phyloP scores from a whole-genome alignment of 2,888 invertebrate genomes.

The Dicranocentrus wangi region DNA sequence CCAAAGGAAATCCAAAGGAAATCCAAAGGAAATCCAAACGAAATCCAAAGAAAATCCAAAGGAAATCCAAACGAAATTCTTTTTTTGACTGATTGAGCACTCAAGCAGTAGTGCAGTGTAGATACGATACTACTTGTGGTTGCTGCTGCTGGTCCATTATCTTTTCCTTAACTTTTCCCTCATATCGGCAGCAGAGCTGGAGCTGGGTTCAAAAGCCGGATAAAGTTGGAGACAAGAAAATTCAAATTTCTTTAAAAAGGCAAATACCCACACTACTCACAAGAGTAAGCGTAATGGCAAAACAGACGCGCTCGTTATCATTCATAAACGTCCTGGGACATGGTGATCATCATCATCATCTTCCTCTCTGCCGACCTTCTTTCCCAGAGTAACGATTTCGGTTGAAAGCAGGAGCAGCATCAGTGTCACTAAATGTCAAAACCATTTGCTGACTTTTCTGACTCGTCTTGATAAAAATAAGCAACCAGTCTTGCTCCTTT shows the following conservation, averaged over 20 bases:
- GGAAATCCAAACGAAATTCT: too few species aligned
- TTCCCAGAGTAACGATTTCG: slow-evolving; percentile 45
- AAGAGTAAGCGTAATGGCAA: too few species aligned
- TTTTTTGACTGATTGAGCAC: slow-evolving; percentile 1
- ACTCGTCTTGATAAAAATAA: slow-evolving; percentile 24
- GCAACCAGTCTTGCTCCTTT: background rate
- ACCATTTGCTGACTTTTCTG: slow-evolving; percentile 25
- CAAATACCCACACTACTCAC: background rate
- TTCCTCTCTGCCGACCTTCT: background rate
- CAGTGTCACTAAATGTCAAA: slow-evolving; percentile 41
- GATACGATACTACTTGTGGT: too few species aligned
- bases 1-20: too few species aligned
- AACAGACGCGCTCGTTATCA: too few species aligned
- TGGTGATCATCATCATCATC: background rate
- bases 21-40: too few species aligned
- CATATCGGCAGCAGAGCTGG: slow-evolving; percentile 17
- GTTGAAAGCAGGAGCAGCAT: slow-evolving; percentile 7
- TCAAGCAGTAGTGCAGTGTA: too few species aligned
- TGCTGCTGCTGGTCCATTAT: background rate
- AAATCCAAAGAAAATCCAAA: too few species aligned
- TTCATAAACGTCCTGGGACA: background rate
- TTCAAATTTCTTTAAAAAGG: slow-evolving; percentile 2
- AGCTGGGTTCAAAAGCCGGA: slow-evolving; percentile 55
- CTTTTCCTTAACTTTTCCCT: slow-evolving; percentile 41
- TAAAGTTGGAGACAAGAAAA: slow-evolving; percentile 5